Conservation (phyloP, 2,113 vertebrate species). For the human region GRCh38 chr5:116064001-116064500, state of each 20-base stretch:
- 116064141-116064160: not conserved
- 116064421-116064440: not conserved
- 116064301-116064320: not conserved
- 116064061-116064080: not conserved
- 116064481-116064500: not conserved
- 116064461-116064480: not conserved
- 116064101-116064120: not conserved
- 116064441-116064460: not conserved
- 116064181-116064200: not conserved
- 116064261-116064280: not conserved
- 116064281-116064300: not conserved
- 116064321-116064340: not conserved
- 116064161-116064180: not conserved
- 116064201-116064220: not conserved
- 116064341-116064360: not conserved
- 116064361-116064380: not conserved
- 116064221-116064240: not conserved
- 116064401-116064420: not conserved
- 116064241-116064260: not conserved
- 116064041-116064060: not conserved
- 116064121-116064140: not conserved
- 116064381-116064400: not conserved
- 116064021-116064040: not conserved
- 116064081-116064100: no score
- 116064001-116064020: no score